A percentile compares a stretch with the other conserved stretches of the same genome.
Conservation (phyloP, 2,113 vertebrate species). For the Pandion haliaetus region DNA sequence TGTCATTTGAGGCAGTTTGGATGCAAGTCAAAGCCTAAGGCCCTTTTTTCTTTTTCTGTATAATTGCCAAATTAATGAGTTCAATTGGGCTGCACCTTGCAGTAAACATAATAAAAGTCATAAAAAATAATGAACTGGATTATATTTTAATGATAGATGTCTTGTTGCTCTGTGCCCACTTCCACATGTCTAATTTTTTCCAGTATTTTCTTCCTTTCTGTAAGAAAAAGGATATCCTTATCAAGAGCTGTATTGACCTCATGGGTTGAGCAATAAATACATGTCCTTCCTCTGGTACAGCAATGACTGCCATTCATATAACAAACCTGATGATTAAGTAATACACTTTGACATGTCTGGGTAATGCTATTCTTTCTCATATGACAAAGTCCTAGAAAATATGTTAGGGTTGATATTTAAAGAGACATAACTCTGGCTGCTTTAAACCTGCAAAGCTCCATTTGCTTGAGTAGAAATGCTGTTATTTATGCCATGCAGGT, state of each 20-base stretch:
- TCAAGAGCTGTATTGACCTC: not conserved
- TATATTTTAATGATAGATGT: conserved; percentile 32
- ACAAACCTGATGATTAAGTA: conserved; percentile 26
- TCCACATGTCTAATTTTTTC: not conserved
- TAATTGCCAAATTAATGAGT: conserved; percentile 72
- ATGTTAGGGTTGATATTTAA: not conserved
- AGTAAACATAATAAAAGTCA: conserved; percentile 66
- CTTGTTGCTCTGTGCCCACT: conserved; percentile 34
- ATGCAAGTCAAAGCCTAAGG: conserved; percentile 63
- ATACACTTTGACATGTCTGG: conserved; percentile 5
- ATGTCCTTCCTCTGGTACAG: not conserved
- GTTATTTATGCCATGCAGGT: not conserved
- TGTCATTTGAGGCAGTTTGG: conserved; percentile 55
- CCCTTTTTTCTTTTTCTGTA: conserved; percentile 33
- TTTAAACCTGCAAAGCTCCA: not conserved
- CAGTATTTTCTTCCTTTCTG: not conserved
- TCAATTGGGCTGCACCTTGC: conserved; percentile 57
- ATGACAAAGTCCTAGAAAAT: conserved; percentile 13
- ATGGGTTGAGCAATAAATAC: not conserved
- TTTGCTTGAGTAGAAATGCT: not conserved
- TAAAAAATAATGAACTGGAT: conserved; percentile 70
- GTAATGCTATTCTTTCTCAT: conserved; percentile 25
- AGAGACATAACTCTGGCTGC: not conserved
- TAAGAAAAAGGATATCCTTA: conserved; percentile 3
- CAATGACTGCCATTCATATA: conserved; percentile 37